Conservation (phyloP, 1,140 invertebrate genomes). For the Chionoecetes opilio region DNA sequence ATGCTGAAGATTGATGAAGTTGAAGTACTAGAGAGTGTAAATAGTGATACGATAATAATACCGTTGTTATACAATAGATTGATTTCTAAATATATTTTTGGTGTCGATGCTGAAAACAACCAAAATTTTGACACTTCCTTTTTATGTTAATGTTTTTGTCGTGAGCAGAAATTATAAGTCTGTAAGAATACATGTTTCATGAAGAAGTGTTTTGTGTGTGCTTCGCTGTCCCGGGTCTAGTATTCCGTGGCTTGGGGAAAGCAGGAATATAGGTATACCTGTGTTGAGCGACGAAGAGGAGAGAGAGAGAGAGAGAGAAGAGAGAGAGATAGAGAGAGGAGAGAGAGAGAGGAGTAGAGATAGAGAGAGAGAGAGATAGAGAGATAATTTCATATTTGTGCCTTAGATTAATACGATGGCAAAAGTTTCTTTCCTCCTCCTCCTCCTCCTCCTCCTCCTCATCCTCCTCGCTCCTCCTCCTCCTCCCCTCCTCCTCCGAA, state of each 20-base stretch:
- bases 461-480: neutral
- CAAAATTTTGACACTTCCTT: no score
- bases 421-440: neutral
- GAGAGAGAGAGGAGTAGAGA: slow-evolving; percentile 4
- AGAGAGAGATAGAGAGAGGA: slow-evolving; percentile 17
- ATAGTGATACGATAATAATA: no score
- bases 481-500: no score
- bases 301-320: slow-evolving; percentile 27
- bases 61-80: no score
- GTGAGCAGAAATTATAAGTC: no score
- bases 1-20: no score
- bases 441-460: neutral
- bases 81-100: no score
- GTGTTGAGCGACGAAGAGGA: neutral
- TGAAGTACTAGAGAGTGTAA: no score
- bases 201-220: neutral
- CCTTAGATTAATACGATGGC: neutral
- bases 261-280: neutral
- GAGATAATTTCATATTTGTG: neutral
- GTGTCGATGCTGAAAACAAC: neutral
- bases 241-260: neutral
- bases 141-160: no score
- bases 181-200: no score
- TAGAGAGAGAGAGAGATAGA: neutral
- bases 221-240: no score